Conservation (phyloP, 2,113 vertebrate genomes). For the Lophotis ruficrista region DNA sequence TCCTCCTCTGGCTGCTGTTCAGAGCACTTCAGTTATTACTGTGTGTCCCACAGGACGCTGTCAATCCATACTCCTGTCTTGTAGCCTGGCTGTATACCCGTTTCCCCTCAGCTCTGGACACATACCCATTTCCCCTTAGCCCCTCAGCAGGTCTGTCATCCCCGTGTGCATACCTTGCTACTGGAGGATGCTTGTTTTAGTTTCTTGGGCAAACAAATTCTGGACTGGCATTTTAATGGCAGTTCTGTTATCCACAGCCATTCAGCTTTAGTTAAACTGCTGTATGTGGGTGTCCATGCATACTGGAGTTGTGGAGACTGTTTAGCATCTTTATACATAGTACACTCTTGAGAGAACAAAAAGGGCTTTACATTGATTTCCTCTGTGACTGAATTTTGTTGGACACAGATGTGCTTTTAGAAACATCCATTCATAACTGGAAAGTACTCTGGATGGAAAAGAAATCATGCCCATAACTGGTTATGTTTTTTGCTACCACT, state of each 20-base stretch:
- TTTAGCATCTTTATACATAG: background rate
- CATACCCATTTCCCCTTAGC: background rate
- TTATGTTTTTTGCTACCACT: background rate
- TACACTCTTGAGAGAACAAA: background rate
- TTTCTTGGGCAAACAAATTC: background rate
- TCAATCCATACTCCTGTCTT: background rate
- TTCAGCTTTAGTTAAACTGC: background rate
- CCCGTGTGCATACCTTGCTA: rapidly evolving
- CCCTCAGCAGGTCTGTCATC: background rate
- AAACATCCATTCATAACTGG: constrained; percentile 3
- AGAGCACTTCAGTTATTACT: background rate
- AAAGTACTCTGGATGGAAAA: background rate
- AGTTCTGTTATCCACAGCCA: background rate
- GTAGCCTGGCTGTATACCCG: background rate
- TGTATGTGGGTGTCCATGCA: background rate
- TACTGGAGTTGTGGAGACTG: background rate
- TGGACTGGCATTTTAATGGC: background rate
- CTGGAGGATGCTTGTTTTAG: background rate
- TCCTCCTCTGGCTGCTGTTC: background rate
- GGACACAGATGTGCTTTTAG: background rate
- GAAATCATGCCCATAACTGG: background rate
- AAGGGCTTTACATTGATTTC: constrained; percentile 15
- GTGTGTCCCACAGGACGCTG: background rate
- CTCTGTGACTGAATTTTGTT: background rate
- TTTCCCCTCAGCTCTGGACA: background rate